Conservation (phyloP, 2,888 invertebrate genomes). For the Pocota personata region DNA sequence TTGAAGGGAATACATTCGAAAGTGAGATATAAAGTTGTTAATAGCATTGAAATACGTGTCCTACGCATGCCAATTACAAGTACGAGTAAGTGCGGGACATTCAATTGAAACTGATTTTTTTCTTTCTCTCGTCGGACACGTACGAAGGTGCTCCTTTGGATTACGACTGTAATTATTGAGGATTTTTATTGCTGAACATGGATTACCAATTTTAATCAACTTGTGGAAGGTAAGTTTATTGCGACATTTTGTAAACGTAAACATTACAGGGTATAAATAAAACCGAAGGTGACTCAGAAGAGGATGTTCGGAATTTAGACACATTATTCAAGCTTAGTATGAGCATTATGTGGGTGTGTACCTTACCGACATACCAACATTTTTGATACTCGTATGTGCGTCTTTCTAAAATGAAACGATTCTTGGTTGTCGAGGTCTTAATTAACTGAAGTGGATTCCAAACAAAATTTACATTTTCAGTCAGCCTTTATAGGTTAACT, state of each 20-base stretch:
- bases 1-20: constrained; percentile 26
- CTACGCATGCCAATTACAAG: constrained; percentile 8
- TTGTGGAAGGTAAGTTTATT: constrained; percentile 65
- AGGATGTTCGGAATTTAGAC: too few species aligned
- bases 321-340: too few species aligned
- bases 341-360: too few species aligned
- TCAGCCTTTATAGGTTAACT: background rate
- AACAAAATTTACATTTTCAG: background rate
- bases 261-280: background rate
- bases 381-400: too few species aligned
- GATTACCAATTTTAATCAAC: constrained; percentile 69
- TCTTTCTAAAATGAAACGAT: too few species aligned
- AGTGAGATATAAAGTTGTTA: constrained; percentile 27
- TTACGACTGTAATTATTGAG: constrained; percentile 64
- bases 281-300: background rate
- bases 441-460: background rate
- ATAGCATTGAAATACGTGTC: constrained; percentile 21
- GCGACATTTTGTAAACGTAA: background rate
- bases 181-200: constrained; percentile 63
- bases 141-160: constrained; percentile 59
- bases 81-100: constrained; percentile 30
- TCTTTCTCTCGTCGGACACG: constrained; percentile 37
- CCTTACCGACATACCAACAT: too few species aligned
- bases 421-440: background rate
- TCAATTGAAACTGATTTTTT: constrained; percentile 41